Evolutionary conservation across 2,113 vertebrate genomes (phyloP).

Genomic region (Corythoichthys intestinalis): DNA sequence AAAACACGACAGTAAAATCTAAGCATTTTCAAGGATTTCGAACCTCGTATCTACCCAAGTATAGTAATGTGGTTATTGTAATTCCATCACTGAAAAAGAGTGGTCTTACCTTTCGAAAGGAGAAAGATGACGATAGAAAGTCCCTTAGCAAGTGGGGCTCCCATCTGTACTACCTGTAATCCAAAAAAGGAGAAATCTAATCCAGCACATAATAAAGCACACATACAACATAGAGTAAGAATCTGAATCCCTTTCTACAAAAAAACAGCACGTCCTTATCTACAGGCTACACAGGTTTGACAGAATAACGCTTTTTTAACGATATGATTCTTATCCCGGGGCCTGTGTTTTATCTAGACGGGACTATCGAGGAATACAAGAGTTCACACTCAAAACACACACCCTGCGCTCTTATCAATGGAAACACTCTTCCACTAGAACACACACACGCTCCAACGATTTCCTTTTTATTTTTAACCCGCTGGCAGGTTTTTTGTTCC

Average conservation of each 20-base stretch:
- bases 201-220: background rate
- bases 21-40: no score
- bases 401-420: conserved; percentile 60
- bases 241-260: background rate
- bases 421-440: conserved; percentile 56
- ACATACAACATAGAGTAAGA: background rate
- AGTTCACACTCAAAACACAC: conserved; percentile 48
- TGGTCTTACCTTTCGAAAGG: conserved; percentile 38
- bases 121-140: conserved; percentile 29
- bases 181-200: conserved; percentile 8
- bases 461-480: conserved; percentile 11
- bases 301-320: conserved; percentile 22
- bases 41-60: no score
- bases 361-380: conserved; percentile 51
- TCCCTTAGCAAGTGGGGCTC: background rate
- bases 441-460: conserved; percentile 9
- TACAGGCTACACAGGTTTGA: conserved; percentile 6
- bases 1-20: no score
- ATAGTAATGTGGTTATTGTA: background rate
- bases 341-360: conserved; percentile 33
- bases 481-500: background rate
- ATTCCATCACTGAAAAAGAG: background rate
- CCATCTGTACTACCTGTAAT: conserved; percentile 25
- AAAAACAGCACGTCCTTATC: conserved; percentile 6
- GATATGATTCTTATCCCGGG: conserved; percentile 30